phyloP scores from a whole-genome alignment of 2,797 vertebrate genomes.

The Rhynchonycteris naso region DNA sequence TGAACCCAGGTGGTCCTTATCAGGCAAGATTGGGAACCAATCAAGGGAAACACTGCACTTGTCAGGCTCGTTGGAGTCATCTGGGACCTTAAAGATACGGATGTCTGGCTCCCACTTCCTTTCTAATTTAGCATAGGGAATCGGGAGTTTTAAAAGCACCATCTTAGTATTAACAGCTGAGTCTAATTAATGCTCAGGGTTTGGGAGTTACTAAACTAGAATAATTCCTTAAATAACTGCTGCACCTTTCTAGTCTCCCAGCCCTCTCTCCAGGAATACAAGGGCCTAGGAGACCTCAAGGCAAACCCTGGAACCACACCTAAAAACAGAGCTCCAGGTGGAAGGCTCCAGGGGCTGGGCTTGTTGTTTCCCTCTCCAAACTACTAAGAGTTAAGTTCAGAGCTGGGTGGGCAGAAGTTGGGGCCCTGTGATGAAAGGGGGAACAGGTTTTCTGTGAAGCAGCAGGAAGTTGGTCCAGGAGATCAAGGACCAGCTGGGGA shows the following conservation, averaged over 20 bases:
- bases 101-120: fast-evolving
- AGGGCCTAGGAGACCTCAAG: not conserved
- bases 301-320: not conserved
- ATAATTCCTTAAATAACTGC: not conserved
- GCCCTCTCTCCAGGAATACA: not conserved
- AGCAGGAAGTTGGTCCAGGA: not conserved
- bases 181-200: not conserved
- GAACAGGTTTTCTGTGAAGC: not conserved
- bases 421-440: fast-evolving
- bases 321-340: not conserved
- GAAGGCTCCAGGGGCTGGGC: not conserved
- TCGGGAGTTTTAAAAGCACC: not conserved
- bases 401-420: not conserved
- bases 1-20: not conserved
- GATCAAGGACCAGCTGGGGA: not conserved
- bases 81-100: not conserved
- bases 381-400: not conserved
- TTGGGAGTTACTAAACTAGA: not conserved
- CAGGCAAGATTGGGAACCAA: not conserved
- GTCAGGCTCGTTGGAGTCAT: not conserved
- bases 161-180: not conserved
- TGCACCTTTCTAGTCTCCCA: no score
- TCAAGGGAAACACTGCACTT: fast-evolving
- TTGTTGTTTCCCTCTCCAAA: not conserved
- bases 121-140: not conserved